Percentiles rank a stretch among this genome's conserved stretches.
Evolutionary conservation across 2,888 invertebrate species (phyloP).

Genomic region (Lottia gigantea): DNA sequence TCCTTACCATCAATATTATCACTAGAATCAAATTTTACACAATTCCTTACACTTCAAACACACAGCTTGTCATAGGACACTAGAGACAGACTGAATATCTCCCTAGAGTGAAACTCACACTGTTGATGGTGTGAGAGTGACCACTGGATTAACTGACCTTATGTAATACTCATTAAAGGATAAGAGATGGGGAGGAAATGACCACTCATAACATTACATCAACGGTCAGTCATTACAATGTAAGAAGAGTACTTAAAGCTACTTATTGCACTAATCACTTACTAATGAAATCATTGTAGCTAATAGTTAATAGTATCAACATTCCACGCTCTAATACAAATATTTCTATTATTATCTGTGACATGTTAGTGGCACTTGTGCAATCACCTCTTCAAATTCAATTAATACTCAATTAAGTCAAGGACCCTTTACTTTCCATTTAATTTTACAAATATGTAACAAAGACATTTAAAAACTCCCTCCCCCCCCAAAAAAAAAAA

Average conservation of each 20-base stretch:
- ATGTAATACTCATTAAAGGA: background rate
- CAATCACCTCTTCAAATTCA: background rate
- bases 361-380: background rate
- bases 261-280: background rate
- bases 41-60: no score
- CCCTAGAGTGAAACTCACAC: background rate
- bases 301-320: background rate
- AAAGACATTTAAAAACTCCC: no score
- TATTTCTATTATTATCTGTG: background rate
- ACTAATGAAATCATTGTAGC: slow-evolving; percentile 6
- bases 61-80: no score
- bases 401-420: no score
- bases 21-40: background rate
- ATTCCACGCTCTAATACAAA: background rate
- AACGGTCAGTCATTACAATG: background rate
- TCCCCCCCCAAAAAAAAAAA: no score
- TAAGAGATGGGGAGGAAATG: slow-evolving; percentile 9
- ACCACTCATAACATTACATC: slow-evolving; percentile 7
- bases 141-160: background rate
- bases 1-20: slow-evolving; percentile 4
- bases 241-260: background rate
- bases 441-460: no score
- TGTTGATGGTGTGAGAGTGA: slow-evolving; percentile 2
- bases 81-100: background rate
- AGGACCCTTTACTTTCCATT: no score